Conservation (phyloP, 2,113 vertebrate genomes). For the Muntiacus muntjak region DNA sequence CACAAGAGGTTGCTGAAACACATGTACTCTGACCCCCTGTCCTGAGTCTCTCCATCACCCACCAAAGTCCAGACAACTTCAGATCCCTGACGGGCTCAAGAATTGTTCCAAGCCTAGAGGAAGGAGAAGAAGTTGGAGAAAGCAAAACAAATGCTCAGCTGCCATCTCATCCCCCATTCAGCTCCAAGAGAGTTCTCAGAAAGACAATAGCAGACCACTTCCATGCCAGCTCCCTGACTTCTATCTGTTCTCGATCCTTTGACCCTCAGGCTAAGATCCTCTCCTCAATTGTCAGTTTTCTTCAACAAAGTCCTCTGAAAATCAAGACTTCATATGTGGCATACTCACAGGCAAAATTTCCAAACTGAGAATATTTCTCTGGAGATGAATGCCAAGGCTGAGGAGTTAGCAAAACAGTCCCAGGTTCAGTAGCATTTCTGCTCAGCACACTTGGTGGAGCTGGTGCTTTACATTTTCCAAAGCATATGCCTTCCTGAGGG, state of each 20-base stretch:
- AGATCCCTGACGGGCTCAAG: not conserved
- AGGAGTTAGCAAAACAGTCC: not conserved
- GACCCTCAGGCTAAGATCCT: not conserved
- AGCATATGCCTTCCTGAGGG: not conserved
- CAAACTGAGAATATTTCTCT: not conserved
- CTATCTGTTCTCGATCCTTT: not conserved
- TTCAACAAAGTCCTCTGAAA: not conserved
- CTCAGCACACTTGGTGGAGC: not conserved
- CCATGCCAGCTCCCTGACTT: not conserved
- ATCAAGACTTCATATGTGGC: not conserved
- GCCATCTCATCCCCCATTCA: not conserved
- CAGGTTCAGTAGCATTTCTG: not conserved
- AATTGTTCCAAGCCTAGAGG: not conserved
- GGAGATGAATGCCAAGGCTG: not conserved
- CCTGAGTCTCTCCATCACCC: not conserved
- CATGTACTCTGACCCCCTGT: not conserved
- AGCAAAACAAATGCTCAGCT: not conserved
- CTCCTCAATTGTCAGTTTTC: not conserved
- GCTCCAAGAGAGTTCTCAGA: not conserved
- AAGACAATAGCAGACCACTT: not conserved
- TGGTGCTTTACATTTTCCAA: not conserved
- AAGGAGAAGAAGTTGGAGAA: not conserved
- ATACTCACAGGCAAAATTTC: not conserved
- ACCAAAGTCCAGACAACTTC: not conserved
- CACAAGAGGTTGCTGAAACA: not conserved